These are phyloP conservation scores for Austrofundulus limnaeus DNA, from an alignment of 2,113 vertebrate genomes.

Conservation along the genomic window DNA sequence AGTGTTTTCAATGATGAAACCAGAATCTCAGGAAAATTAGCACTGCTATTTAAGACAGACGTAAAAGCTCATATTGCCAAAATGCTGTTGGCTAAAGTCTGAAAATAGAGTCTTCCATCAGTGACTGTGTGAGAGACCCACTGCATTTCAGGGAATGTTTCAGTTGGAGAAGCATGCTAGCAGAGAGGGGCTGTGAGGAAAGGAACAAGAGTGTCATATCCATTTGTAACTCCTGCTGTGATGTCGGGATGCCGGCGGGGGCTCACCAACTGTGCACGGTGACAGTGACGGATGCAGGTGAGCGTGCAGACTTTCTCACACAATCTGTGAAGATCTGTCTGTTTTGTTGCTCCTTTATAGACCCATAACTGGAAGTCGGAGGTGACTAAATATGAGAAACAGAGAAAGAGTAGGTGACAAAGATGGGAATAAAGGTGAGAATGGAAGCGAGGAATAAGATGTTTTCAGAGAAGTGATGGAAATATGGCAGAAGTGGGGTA, in stretches of 20 bases:
- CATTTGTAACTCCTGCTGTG: constrained; percentile 67
- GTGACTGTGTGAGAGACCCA: constrained; percentile 18
- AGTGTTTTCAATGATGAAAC: constrained; percentile 3
- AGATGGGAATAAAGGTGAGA: constrained; percentile 38
- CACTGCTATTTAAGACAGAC: constrained; percentile 17
- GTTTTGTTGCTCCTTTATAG: constrained; percentile 50
- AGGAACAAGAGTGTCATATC: constrained; percentile 57
- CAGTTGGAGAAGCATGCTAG: constrained; percentile 11
- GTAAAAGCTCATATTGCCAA: constrained; percentile 40
- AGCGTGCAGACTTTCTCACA: constrained; percentile 30
- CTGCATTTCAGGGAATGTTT: constrained; percentile 35
- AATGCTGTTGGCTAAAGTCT: constrained; percentile 46
- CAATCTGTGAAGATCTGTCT: constrained; percentile 54
- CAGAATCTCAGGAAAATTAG: background rate
- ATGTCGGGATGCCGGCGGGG: constrained; percentile 55
- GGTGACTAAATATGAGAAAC: constrained; percentile 27
- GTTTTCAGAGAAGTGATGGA: constrained; percentile 7
- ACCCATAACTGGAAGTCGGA: constrained; percentile 34
- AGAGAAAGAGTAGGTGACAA: constrained; percentile 33
- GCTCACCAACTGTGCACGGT: constrained; percentile 43
- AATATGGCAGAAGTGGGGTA: constrained; percentile 5
- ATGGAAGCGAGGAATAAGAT: constrained; percentile 11
- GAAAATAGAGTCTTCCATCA: constrained; percentile 37
- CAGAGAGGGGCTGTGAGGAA: constrained; percentile 34
- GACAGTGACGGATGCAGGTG: constrained; percentile 64